phyloP scores from a whole-genome alignment of 2,113 vertebrate genomes.

The Atherinomorus stipes region DNA sequence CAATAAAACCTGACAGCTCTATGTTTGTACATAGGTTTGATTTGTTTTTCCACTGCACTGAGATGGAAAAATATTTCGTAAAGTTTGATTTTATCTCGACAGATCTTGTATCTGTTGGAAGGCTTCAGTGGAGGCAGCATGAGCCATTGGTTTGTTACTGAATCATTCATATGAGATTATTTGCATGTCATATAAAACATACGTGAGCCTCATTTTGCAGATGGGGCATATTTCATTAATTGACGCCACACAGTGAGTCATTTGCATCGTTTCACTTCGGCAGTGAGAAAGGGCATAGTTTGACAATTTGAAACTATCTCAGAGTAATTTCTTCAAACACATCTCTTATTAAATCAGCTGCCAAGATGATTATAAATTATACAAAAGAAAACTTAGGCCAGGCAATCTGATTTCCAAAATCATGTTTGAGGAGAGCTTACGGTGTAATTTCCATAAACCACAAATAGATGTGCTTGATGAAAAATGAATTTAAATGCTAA shows the following conservation, averaged over 20 bases:
- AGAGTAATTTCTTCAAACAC: slow-evolving; percentile 48
- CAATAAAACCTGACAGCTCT: slow-evolving; percentile 50
- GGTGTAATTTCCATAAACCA: slow-evolving; percentile 44
- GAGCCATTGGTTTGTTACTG: slow-evolving; percentile 61
- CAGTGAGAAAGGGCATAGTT: slow-evolving; percentile 20
- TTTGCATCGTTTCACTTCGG: slow-evolving; percentile 54
- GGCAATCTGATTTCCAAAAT: slow-evolving; percentile 51
- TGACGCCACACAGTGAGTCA: slow-evolving; percentile 12
- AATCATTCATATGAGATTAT: slow-evolving; percentile 57
- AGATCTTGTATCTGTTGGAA: slow-evolving; percentile 41
- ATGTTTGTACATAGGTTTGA: slow-evolving; percentile 69
- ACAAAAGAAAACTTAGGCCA: slow-evolving; percentile 36
- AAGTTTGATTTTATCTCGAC: slow-evolving; percentile 21
- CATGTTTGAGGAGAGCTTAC: slow-evolving; percentile 27
- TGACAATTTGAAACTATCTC: slow-evolving; percentile 35
- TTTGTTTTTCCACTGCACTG: slow-evolving; percentile 56
- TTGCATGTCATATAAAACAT: slow-evolving; percentile 74
- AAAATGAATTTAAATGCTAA: slow-evolving; percentile 42
- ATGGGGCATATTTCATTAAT: slow-evolving; percentile 54
- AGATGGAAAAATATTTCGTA: slow-evolving; percentile 51
- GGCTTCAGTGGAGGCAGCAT: slow-evolving; percentile 64
- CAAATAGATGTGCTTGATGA: slow-evolving; percentile 26
- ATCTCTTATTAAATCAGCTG: slow-evolving; percentile 54
- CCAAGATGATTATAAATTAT: slow-evolving; percentile 59
- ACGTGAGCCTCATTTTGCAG: slow-evolving; percentile 47